Evolutionary conservation across 2,888 invertebrate genomes (phyloP).

Genomic region (Yponomeuta cagnagella): DNA sequence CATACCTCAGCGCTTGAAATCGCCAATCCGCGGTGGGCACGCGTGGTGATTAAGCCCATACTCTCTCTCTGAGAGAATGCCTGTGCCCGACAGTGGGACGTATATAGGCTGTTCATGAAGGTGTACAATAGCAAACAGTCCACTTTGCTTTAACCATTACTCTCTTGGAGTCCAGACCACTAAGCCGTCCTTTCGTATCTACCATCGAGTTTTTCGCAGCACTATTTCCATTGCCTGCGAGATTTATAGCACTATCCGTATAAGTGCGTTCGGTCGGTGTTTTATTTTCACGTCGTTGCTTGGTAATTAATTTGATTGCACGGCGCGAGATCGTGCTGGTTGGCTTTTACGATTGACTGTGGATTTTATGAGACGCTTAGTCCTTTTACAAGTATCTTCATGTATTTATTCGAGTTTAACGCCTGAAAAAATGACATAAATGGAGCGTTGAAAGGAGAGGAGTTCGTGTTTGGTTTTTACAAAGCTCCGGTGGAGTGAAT

Average conservation of each 20-base stretch:
- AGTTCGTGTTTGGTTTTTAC: too few species aligned
- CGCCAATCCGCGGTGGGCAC: too few species aligned
- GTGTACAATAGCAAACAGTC: too few species aligned
- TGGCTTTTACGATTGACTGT: constrained; percentile 1
- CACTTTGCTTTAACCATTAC: too few species aligned
- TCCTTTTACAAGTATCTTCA: not conserved
- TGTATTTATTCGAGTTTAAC: not conserved
- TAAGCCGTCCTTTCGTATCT: not conserved
- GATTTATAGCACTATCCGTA: constrained; percentile 9
- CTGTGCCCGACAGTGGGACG: too few species aligned
- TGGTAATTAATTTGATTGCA: constrained; percentile 11
- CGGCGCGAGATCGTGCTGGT: not conserved
- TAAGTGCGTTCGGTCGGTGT: constrained; percentile 4
- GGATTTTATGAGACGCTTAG: not conserved
- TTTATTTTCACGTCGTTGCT: not conserved
- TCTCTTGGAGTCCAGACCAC: too few species aligned
- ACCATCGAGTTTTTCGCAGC: not conserved
- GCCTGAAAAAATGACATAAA: not conserved
- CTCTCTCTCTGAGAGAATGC: too few species aligned
- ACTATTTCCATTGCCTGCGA: not conserved
- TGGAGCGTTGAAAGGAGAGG: not conserved
- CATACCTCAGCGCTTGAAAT: too few species aligned
- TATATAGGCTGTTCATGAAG: too few species aligned
- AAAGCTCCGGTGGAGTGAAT: too few species aligned
- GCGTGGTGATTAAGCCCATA: too few species aligned